These are phyloP conservation scores for Hirudinaria manillensis DNA, from an alignment of 2,888 invertebrate genomes.

Conservation along the genomic window DNA sequence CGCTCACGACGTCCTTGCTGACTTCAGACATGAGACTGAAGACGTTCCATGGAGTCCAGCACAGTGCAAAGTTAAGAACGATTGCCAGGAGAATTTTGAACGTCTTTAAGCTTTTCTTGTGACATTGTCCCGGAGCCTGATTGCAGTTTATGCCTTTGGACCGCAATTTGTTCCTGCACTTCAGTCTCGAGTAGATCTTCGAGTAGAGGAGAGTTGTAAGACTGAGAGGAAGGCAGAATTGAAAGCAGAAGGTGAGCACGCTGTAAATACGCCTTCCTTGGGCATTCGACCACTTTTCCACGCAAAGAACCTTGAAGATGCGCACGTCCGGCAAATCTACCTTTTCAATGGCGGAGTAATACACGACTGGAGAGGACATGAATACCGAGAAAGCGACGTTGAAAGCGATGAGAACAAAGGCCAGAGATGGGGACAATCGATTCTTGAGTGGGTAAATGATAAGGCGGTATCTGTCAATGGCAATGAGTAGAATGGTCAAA, in stretches of 20 bases:
- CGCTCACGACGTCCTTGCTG: constrained; percentile 42
- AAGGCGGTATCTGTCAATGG: constrained; percentile 50
- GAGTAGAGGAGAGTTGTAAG: constrained; percentile 26
- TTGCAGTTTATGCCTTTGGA: neutral
- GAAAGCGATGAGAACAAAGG: constrained; percentile 43
- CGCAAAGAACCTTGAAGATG: constrained; percentile 45
- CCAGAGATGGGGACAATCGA: constrained; percentile 44
- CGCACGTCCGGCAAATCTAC: constrained; percentile 42
- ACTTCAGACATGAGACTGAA: constrained; percentile 47
- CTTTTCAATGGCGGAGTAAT: constrained; percentile 43
- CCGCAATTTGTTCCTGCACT: constrained; percentile 1
- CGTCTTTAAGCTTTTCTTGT: constrained; percentile 40
- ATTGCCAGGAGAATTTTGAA: constrained; percentile 49
- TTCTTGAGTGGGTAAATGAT: constrained; percentile 49
- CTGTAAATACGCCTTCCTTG: constrained; percentile 42
- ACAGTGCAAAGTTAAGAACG: constrained; percentile 47
- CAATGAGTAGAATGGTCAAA: constrained; percentile 50
- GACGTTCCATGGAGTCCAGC: constrained; percentile 52
- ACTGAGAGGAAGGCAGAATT: constrained; percentile 29
- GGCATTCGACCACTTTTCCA: constrained; percentile 45
- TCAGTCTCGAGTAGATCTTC: constrained; percentile 24
- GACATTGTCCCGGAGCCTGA: neutral
- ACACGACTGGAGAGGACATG: constrained; percentile 48
- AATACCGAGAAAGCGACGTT: constrained; percentile 44
- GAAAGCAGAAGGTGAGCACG: constrained; percentile 22